These are phyloP conservation scores for Plestiodon gilberti DNA, from an alignment of 2,113 vertebrate species.

Conservation along the genomic window DNA sequence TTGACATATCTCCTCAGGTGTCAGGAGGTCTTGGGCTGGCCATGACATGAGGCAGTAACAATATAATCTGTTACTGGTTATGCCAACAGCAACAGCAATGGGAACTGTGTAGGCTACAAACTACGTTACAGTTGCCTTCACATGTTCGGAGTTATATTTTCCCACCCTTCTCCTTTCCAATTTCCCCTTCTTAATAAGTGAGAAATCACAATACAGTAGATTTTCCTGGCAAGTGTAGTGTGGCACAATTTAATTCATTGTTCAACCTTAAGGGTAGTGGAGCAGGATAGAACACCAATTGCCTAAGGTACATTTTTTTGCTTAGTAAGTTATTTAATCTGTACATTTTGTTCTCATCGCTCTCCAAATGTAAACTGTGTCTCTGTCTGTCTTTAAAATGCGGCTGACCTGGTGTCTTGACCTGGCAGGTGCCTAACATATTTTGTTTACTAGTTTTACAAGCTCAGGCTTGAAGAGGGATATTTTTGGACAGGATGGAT, in stretches of 20 bases:
- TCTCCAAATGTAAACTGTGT: constrained; percentile 4
- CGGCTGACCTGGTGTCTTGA: neutral
- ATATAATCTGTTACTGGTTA: neutral
- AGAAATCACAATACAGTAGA: neutral
- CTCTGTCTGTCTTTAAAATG: constrained; percentile 15
- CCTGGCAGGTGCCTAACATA: constrained; percentile 11
- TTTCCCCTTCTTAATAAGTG: neutral
- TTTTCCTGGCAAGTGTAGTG: neutral
- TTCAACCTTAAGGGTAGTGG: constrained; percentile 13
- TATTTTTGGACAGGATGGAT: constrained; percentile 15
- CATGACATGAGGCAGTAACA: neutral
- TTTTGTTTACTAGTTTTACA: constrained; percentile 21
- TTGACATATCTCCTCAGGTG: no score
- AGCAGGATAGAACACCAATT: constrained; percentile 23
- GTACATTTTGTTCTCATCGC: constrained; percentile 24
- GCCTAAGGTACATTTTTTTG: constrained; percentile 18
- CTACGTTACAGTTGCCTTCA: no score
- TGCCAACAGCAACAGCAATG: neutral
- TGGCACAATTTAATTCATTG: constrained; percentile 7
- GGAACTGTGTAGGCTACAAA: neutral
- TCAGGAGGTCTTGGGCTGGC: no score
- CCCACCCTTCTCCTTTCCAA: neutral
- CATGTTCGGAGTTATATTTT: neutral
- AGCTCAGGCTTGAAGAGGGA: constrained; percentile 3
- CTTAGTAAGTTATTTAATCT: constrained; percentile 23